Conservation (phyloP, 2,888 invertebrate genomes). For the Cacoxenus indagator region DNA sequence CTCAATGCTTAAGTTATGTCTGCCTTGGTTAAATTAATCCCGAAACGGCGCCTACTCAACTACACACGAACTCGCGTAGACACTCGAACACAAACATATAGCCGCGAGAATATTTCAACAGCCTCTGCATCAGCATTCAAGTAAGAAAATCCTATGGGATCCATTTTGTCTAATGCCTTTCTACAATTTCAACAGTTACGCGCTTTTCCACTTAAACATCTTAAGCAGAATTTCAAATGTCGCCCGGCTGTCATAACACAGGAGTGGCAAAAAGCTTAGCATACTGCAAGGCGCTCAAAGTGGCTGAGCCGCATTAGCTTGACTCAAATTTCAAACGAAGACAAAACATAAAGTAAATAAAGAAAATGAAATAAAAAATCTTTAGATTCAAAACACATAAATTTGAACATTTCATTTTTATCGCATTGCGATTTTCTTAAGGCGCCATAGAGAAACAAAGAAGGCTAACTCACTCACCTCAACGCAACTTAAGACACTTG, state of each 20-base stretch:
- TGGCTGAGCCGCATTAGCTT: constrained; percentile 44
- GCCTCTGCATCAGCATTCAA: background rate
- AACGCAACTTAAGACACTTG: constrained; percentile 46
- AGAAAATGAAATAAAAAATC: constrained; percentile 33
- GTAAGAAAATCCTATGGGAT: constrained; percentile 50
- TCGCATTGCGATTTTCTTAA: constrained; percentile 58
- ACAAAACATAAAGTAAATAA: background rate
- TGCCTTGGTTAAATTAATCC: constrained; percentile 2
- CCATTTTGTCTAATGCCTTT: constrained; percentile 58
- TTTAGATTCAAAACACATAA: constrained; percentile 52
- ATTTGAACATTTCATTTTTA: constrained; percentile 61
- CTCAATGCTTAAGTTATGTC: background rate
- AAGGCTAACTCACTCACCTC: background rate
- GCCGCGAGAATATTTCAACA: background rate
- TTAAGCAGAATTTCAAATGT: constrained; percentile 48
- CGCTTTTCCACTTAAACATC: constrained; percentile 21
- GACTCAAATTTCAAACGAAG: constrained; percentile 36
- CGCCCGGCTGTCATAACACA: constrained; percentile 60
- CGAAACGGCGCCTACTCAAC: constrained; percentile 1
- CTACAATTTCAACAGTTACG: constrained; percentile 39
- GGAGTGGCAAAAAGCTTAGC: constrained; percentile 12
- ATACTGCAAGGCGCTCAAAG: background rate
- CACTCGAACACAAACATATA: background rate
- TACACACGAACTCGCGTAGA: background rate
- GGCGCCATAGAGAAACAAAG: constrained; percentile 33